These are phyloP conservation scores for Zoroaster sp. DNA, from an alignment of 53 echinoderm and acorn worm genomes.

Conservation along the genomic window DNA sequence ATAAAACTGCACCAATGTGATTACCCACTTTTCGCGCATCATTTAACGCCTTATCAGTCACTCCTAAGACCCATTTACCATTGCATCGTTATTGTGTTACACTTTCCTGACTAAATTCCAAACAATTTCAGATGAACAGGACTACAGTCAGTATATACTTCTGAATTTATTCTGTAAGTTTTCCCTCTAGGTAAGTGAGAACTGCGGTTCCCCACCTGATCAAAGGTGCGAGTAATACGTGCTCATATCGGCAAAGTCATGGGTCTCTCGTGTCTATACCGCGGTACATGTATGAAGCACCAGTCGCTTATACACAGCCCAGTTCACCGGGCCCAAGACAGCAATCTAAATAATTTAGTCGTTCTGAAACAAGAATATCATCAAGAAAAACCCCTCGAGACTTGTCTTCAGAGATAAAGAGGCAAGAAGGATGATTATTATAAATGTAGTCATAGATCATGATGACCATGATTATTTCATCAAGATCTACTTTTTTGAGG, in stretches of 20 bases:
- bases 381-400: not conserved
- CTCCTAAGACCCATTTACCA: too few species aligned
- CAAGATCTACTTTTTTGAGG: not conserved
- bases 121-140: too few species aligned
- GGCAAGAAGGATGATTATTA: slow-evolving; percentile 8
- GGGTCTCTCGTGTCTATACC: not conserved
- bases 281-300: not conserved
- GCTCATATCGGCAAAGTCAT: not conserved
- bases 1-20: too few species aligned
- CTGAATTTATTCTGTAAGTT: not conserved
- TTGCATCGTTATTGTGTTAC: too few species aligned
- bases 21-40: too few species aligned
- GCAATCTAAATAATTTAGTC: slow-evolving; percentile 37
- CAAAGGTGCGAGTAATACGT: not conserved
- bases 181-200: not conserved
- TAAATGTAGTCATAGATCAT: not conserved
- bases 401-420: not conserved
- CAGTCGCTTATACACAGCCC: slow-evolving; percentile 9
- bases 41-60: too few species aligned
- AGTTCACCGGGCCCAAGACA: not conserved
- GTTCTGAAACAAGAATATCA: slow-evolving; percentile 5
- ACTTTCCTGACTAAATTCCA: too few species aligned
- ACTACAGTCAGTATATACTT: not conserved
- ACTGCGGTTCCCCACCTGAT: not conserved
- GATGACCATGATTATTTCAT: slow-evolving; percentile 31